These are phyloP conservation scores for Neodiprion fabricii DNA, from an alignment of 1,140 invertebrate species.

Conservation along the genomic window DNA sequence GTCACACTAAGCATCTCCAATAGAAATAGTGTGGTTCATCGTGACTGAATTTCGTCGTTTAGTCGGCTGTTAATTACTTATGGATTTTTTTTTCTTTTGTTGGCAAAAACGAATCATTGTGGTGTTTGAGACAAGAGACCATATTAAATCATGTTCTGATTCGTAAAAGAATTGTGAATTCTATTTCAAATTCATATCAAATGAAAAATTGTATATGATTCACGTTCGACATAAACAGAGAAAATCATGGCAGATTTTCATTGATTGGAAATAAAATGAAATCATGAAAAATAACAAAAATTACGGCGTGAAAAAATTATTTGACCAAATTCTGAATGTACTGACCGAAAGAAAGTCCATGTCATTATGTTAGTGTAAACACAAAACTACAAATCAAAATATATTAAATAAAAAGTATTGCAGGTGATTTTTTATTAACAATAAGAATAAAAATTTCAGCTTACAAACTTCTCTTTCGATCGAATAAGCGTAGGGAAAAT, in stretches of 20 bases:
- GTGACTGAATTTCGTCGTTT: neutral
- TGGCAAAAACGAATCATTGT: constrained; percentile 17
- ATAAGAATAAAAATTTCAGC: neutral
- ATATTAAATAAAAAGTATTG: neutral
- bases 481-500: neutral
- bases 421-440: neutral
- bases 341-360: neutral
- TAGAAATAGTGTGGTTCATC: neutral
- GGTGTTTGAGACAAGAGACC: constrained; percentile 4
- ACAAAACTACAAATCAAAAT: constrained; percentile 2
- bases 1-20: neutral
- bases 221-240: neutral
- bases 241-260: neutral
- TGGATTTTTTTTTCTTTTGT: constrained; percentile 19
- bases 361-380: neutral
- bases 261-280: neutral
- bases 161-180: no score
- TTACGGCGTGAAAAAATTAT: neutral
- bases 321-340: neutral
- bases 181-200: no score
- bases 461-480: neutral
- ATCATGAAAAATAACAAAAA: neutral
- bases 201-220: neutral
- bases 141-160: neutral
- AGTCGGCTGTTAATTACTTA: constrained; percentile 4